Conservation (phyloP, 2,888 invertebrate genomes). For the Aricia artaxerxes region DNA sequence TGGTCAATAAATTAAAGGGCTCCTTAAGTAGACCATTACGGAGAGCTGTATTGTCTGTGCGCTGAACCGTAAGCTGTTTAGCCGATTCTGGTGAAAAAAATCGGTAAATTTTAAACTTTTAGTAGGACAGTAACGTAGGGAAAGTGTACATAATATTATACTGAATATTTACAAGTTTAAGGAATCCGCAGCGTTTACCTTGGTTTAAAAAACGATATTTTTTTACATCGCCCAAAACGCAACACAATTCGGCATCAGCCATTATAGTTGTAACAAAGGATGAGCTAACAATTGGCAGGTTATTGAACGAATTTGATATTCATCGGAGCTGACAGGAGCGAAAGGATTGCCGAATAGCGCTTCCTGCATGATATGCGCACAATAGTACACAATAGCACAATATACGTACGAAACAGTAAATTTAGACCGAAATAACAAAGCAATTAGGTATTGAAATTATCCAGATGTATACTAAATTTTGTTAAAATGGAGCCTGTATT, state of each 20-base stretch:
- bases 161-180: too few relatives aligned
- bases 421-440: neutral
- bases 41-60: neutral
- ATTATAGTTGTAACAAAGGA: constrained; percentile 6
- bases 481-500: too few relatives aligned
- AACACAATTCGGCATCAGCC: neutral
- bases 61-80: neutral
- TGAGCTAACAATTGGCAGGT: constrained; percentile 30
- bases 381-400: constrained; percentile 48
- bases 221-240: neutral
- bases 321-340: constrained; percentile 40
- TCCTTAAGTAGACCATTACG: constrained; percentile 5
- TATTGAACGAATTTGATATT: constrained; percentile 44
- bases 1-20: constrained; percentile 18
- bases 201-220: neutral
- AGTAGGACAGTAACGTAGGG: neutral
- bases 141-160: too few relatives aligned
- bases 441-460: neutral
- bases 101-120: neutral
- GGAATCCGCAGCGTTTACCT: too few relatives aligned
- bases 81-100: neutral
- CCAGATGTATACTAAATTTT: too few relatives aligned
- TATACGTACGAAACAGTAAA: neutral
- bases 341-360: constrained; percentile 53
- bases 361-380: constrained; percentile 55